A percentile compares a stretch with the other conserved stretches of the same genome.
phyloP scores from a whole-genome alignment of 2,797 vertebrate species.

The Gobio occitaniae region DNA sequence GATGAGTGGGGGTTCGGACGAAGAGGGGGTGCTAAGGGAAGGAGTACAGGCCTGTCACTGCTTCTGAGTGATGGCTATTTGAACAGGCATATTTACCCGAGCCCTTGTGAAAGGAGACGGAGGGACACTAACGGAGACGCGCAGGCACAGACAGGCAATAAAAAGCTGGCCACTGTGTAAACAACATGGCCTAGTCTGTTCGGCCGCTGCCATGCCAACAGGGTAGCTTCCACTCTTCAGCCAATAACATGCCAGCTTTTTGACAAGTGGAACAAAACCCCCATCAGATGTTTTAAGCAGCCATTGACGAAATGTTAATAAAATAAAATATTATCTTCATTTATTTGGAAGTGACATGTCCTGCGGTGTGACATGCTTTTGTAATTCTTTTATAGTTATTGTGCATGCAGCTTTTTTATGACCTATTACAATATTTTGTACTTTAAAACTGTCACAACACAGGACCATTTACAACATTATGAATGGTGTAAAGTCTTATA shows the following conservation, averaged over 20 bases:
- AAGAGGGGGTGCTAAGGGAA: conserved; percentile 44
- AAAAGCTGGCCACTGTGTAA: conserved; percentile 67
- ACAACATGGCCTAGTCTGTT: conserved; percentile 59
- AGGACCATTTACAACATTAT: background rate
- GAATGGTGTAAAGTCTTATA: background rate
- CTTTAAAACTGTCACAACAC: background rate
- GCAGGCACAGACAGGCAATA: conserved; percentile 64
- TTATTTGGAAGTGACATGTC: background rate
- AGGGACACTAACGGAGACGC: conserved; percentile 59
- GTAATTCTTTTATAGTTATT: background rate
- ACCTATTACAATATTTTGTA: background rate
- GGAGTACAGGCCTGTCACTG: conserved; percentile 57
- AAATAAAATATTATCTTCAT: conserved; percentile 2
- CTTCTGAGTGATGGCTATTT: conserved; percentile 67
- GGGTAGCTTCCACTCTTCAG: conserved; percentile 52
- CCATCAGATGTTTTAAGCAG: conserved; percentile 55
- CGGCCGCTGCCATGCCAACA: conserved; percentile 63
- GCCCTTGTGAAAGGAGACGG: conserved; percentile 65
- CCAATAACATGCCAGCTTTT: conserved; percentile 60
- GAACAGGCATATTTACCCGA: conserved; percentile 69
- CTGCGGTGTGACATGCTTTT: background rate
- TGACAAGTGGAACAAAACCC: conserved; percentile 64
- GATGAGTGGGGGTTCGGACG: conserved; percentile 22
- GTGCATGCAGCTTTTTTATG: background rate
- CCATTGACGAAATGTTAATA: conserved; percentile 42